Base-by-base conservation (phyloP, 2,113 vertebrate species). In the Poeciliopsis prolifica region DNA sequence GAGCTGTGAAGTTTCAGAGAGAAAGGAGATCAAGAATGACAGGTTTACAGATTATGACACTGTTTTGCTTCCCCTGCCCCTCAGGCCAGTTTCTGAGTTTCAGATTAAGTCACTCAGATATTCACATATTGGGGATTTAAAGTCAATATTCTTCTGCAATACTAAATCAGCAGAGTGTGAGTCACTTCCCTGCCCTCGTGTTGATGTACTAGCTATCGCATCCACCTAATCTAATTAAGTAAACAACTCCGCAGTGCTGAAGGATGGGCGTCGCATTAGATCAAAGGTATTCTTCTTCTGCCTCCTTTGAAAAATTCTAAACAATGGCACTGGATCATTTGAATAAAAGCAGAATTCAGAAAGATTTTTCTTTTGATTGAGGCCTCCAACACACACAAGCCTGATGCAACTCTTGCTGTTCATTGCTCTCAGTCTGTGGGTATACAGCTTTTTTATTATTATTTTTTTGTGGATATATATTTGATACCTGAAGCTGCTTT, bases 51-150 rank as follows among this genome's bases (percentile, higher is more conserved):
- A 86, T 82, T 83, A 67, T 75, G 61, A 77, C 35, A 74, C 61
- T 44, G 48, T 72, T 86, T 76, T 77, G 40, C 54, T 66, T 74
- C 68, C 73, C 54, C 1, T n/a, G 26, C 42, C 61, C 73, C 68
- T 81, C 78, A 73, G 70, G 79, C 84, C 77, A 54, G 37, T 63
- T 71, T 80, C 65, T 78, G 70, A 83, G 77, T 86, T 80, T 62
- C 44, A 75, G 77, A 88, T 90, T 78, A 88, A 78, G 78, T 87
- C 76, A 78, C 68, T 75, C 68, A 70, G 75, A 80, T 89, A 85
- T 93, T 87, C 84, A 83, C 79, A 84, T 82, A 80, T 86, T 70
- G 51, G 54, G 73, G 37, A 60, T 84, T 86, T 74, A 84, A 75
- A 85, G 62, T 63, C 69, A 61, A 72, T 82, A 67, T 78, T 79